phyloP scores from a whole-genome alignment of 2,797 vertebrate species.

The Neomorphus geoffroyi region DNA sequence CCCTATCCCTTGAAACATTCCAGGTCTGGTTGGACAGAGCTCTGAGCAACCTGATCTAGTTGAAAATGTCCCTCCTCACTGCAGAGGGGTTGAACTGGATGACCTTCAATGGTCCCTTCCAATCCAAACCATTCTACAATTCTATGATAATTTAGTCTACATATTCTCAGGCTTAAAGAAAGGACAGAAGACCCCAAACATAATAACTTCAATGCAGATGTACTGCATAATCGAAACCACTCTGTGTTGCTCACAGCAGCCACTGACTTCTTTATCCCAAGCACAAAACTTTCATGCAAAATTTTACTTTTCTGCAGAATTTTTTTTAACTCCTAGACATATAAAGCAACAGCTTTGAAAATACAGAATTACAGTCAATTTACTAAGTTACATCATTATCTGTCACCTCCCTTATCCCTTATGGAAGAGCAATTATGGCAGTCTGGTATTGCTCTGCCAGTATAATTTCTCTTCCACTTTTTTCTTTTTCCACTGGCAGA shows the following conservation, averaged over 20 bases:
- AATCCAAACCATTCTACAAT: no score
- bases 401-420: background rate
- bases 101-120: no score
- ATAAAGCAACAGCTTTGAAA: slow-evolving; percentile 33
- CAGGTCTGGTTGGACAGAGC: no score
- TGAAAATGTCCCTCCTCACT: no score
- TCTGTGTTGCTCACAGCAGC: background rate
- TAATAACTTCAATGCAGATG: background rate
- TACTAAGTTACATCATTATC: background rate
- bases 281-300: slow-evolving; percentile 25
- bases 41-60: no score
- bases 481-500: slow-evolving; percentile 94
- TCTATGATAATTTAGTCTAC: background rate
- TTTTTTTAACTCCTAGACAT: slow-evolving; percentile 8
- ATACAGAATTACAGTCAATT: slow-evolving; percentile 11
- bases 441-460: slow-evolving; percentile 89
- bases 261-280: slow-evolving; percentile 23
- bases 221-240: background rate
- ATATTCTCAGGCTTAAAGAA: background rate
- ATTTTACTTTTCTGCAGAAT: background rate
- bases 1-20: no score
- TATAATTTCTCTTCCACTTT: slow-evolving; percentile 89
- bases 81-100: no score
- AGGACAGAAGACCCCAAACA: background rate
- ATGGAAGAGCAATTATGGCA: slow-evolving; percentile 57